Evolutionary conservation across 2,888 invertebrate genomes (phyloP).

Genomic region (Drosophila affinis): DNA sequence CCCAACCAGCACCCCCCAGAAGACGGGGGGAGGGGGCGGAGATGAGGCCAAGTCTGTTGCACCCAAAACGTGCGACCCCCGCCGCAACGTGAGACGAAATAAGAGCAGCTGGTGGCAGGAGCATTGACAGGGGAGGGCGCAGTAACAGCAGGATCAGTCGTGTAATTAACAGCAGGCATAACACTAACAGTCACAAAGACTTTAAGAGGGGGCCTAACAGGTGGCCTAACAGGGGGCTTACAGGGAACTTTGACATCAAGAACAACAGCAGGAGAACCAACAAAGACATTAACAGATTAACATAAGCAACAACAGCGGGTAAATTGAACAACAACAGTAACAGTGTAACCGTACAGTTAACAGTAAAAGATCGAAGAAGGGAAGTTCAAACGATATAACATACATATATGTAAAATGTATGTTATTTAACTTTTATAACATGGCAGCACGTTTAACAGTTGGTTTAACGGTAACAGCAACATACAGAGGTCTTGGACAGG

Average conservation of each 20-base stretch:
- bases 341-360: too few species aligned
- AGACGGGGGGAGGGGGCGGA: too few species aligned
- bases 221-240: too few species aligned
- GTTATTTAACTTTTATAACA: too few species aligned
- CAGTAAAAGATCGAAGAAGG: not conserved
- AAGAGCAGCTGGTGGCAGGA: constrained; percentile 4
- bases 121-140: not conserved
- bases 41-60: constrained; percentile 69
- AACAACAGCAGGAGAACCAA: not conserved
- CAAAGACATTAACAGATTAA: constrained; percentile 15
- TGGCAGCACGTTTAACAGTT: not conserved
- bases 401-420: too few species aligned
- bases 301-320: constrained; percentile 14
- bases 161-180: too few species aligned
- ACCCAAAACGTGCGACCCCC: constrained; percentile 62
- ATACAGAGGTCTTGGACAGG: not conserved
- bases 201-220: too few species aligned
- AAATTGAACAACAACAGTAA: constrained; percentile 19
- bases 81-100: constrained; percentile 40
- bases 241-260: too few species aligned
- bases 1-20: constrained; percentile 10
- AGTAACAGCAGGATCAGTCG: not conserved
- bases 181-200: too few species aligned
- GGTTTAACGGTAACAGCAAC: not conserved
- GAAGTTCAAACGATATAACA: too few species aligned